These are phyloP conservation scores for Bradypodion ventrale DNA, from an alignment of 2,797 vertebrate genomes.

Conservation along the genomic window DNA sequence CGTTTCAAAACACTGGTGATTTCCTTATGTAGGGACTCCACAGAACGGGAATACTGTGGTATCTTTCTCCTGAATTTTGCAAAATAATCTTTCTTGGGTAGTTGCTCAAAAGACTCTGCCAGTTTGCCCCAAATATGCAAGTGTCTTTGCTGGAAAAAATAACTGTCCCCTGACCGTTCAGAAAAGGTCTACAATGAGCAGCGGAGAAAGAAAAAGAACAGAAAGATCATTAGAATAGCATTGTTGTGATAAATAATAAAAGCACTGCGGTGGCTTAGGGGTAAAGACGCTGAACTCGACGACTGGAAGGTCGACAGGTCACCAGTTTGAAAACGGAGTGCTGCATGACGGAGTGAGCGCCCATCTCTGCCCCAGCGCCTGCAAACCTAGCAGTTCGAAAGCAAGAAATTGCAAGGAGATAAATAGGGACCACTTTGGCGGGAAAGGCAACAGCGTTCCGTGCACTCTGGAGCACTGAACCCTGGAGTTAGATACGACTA, in stretches of 20 bases:
- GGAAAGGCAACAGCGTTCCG: no score
- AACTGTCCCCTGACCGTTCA: background rate
- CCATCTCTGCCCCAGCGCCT: no score
- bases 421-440: background rate
- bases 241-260: background rate
- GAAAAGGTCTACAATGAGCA: conserved; percentile 1
- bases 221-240: background rate
- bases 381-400: no score
- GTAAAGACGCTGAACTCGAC: no score
- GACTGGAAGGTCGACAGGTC: no score
- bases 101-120: conserved; percentile 13
- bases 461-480: no score
- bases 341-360: no score
- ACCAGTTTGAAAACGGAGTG: no score
- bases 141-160: conserved; percentile 26
- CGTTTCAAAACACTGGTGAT: conserved; percentile 37
- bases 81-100: conserved; percentile 13
- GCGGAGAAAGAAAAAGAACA: background rate
- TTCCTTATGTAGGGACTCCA: conserved; percentile 33
- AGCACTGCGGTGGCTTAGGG: no score
- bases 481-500: no score
- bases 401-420: no score
- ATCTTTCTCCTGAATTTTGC: background rate
- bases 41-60: background rate
- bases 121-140: conserved; percentile 39